Conservation (phyloP, 53 echinoderm and acorn worm genomes). For the Echinometra lucunter region DNA sequence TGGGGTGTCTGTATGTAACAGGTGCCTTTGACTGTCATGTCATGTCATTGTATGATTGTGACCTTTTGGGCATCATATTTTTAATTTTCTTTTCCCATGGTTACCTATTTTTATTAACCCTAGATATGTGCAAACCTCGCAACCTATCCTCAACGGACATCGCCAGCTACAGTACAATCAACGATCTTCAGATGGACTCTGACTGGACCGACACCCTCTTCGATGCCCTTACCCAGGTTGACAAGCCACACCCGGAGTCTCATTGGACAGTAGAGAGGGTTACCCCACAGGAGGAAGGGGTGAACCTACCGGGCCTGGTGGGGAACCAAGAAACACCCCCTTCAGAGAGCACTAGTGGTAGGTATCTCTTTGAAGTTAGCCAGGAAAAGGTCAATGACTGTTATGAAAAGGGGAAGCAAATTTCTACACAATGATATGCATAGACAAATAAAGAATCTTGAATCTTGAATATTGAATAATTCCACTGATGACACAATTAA, state of each 20-base stretch:
- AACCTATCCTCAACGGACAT: conserved; percentile 73
- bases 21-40: too few relatives aligned
- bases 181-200: conserved; percentile 76
- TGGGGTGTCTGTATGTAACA: too few relatives aligned
- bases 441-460: too few relatives aligned
- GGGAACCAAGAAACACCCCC: neutral
- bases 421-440: too few relatives aligned
- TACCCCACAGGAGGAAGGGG: conserved; percentile 82
- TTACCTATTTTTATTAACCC: too few relatives aligned
- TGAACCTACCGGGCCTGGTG: conserved; percentile 67
- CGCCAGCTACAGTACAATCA: conserved; percentile 83
- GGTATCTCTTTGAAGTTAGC: neutral
- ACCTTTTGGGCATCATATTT: neutral
- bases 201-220: conserved; percentile 78
- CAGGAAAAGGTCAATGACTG: too few relatives aligned
- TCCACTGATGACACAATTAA: too few relatives aligned
- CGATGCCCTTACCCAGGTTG: conserved; percentile 78
- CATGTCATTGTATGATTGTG: too few relatives aligned
- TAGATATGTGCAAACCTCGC: conserved; percentile 87
- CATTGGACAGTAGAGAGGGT: conserved; percentile 77
- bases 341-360: neutral
- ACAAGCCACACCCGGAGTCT: conserved; percentile 62
- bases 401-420: too few relatives aligned
- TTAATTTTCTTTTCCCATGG: neutral
- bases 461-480: too few relatives aligned